A percentile compares a stretch with the other conserved stretches of the same genome.
phyloP scores from a whole-genome alignment of 2,113 vertebrate genomes.

The Passer montanus region DNA sequence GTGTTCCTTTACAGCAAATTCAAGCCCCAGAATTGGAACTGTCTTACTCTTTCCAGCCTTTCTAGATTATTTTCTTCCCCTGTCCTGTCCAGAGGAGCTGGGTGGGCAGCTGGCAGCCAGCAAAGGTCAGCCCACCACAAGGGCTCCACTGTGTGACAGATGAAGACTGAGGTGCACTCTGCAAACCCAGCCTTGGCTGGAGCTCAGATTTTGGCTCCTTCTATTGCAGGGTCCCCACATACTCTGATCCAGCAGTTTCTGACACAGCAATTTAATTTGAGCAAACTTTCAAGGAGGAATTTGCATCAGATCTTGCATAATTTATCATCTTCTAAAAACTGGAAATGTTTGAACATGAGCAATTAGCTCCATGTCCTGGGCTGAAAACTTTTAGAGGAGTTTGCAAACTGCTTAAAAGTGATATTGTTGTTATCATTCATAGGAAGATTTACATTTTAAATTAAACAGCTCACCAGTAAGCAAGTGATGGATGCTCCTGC shows the following conservation, averaged over 20 bases:
- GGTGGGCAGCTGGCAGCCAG: neutral
- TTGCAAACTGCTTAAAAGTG: neutral
- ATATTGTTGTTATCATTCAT: neutral
- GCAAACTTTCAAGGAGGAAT: neutral
- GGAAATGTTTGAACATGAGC: neutral
- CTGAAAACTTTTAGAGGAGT: neutral
- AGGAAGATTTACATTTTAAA: neutral
- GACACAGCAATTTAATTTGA: neutral
- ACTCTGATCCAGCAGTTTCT: neutral
- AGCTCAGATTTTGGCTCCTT: neutral
- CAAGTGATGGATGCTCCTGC: slow-evolving; percentile 93
- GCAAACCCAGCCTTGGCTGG: neutral
- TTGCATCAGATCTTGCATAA: neutral
- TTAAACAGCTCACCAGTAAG: slow-evolving; percentile 86
- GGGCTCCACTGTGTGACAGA: neutral
- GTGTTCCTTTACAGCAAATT: neutral
- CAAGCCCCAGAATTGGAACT: neutral
- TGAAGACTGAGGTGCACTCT: neutral
- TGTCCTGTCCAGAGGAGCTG: neutral
- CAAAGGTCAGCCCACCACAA: neutral
- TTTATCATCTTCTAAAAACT: neutral
- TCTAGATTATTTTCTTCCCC: neutral
- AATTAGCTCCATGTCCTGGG: neutral
- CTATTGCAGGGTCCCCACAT: neutral
- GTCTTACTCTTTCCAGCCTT: neutral